Conservation (phyloP, 2,888 invertebrate genomes). For the Lycocerus yunnanus region DNA sequence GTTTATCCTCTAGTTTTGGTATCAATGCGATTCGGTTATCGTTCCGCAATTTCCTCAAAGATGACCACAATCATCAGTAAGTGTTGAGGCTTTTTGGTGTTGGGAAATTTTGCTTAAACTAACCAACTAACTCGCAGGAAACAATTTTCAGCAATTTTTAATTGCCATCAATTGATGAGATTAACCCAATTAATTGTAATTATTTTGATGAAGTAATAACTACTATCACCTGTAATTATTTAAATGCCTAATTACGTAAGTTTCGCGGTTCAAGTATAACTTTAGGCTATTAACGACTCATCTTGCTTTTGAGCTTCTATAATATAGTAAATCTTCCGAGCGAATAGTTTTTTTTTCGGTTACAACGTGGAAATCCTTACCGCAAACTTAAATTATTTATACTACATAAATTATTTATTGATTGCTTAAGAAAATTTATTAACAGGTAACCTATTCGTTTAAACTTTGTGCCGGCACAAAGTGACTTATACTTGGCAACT, state of each 20-base stretch:
- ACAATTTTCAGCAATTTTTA: neutral
- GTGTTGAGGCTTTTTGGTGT: slow-evolving; percentile 25
- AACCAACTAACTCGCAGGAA: neutral
- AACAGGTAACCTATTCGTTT: too few relatives aligned
- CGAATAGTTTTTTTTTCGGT: neutral
- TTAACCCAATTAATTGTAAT: slow-evolving; percentile 1
- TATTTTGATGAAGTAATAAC: neutral
- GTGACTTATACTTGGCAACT: too few relatives aligned
- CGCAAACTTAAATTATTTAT: neutral
- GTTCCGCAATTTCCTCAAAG: slow-evolving; percentile 51
- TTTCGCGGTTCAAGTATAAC: neutral
- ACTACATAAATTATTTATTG: too few relatives aligned
- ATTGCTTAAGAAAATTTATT: too few relatives aligned
- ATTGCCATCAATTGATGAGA: neutral
- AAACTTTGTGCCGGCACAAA: too few relatives aligned
- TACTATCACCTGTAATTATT: neutral
- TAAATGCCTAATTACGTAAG: neutral
- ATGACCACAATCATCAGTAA: slow-evolving; percentile 52
- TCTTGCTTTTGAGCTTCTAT: neutral
- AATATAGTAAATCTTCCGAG: too few relatives aligned
- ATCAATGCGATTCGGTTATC: slow-evolving; percentile 45
- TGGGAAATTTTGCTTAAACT: neutral
- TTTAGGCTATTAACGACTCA: neutral
- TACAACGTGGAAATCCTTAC: too few relatives aligned
- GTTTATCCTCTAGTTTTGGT: slow-evolving; percentile 45